Evolutionary conservation across 2,888 invertebrate genomes (phyloP).

Genomic region (Lampropteryx suffumata): DNA sequence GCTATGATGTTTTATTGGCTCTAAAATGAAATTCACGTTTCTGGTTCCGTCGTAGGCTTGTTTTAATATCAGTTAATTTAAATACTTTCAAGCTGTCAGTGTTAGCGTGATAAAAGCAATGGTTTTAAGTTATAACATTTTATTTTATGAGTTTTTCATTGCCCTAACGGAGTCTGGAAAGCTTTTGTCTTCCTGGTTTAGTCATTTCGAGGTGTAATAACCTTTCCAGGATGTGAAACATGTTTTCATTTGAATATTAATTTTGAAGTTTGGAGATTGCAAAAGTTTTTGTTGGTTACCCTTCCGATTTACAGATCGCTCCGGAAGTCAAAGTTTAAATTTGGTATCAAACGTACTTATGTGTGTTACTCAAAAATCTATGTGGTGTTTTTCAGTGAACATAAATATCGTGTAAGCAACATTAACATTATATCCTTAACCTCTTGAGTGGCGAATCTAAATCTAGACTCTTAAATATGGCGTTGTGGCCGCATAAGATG

Average conservation of each 20-base stretch:
- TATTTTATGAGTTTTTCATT: conserved; percentile 35
- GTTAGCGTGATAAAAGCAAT: conserved; percentile 29
- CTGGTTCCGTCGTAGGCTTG: conserved; percentile 20
- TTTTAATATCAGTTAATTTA: conserved; percentile 35
- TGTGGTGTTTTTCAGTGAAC: no score
- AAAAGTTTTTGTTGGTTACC: no score
- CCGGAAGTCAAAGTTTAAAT: no score
- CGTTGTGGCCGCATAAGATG: no score
- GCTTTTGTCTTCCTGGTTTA: conserved; percentile 13
- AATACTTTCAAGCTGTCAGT: conserved; percentile 31
- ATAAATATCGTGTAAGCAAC: no score
- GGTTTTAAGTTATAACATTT: conserved; percentile 33
- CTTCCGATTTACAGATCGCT: no score
- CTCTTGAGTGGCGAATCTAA: no score
- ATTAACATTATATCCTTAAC: no score
- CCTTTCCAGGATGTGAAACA: background rate
- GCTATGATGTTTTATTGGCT: conserved; percentile 20
- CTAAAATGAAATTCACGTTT: conserved; percentile 35
- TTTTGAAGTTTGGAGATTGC: no score
- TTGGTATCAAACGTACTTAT: no score
- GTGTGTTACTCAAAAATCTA: no score
- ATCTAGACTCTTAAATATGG: no score
- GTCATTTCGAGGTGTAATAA: conserved; percentile 6
- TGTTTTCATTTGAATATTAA: background rate
- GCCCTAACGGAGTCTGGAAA: conserved; percentile 19